Conservation (phyloP, 2,888 invertebrate species). For the Pterostichus niger region DNA sequence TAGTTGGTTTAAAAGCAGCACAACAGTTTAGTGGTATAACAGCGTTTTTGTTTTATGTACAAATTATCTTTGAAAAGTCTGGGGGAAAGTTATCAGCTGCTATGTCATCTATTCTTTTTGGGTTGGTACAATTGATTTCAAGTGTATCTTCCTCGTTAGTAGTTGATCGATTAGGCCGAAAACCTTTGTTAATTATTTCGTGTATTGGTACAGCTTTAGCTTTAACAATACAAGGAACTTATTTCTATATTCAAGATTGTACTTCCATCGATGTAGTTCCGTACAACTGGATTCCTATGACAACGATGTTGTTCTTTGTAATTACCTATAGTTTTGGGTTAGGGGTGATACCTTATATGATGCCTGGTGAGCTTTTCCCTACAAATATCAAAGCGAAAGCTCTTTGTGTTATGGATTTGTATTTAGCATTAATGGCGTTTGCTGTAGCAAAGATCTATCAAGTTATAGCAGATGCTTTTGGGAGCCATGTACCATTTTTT, state of each 20-base stretch:
- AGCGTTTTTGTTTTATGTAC: conserved; percentile 82
- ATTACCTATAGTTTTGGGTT: conserved; percentile 79
- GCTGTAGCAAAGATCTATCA: conserved; percentile 78
- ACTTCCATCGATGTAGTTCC: conserved; percentile 73
- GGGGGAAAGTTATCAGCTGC: conserved; percentile 75
- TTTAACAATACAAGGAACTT: conserved; percentile 75
- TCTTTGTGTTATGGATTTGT: conserved; percentile 79
- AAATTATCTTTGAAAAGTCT: conserved; percentile 77
- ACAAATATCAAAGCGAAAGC: conserved; percentile 80
- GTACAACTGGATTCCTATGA: conserved; percentile 76
- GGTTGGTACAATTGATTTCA: conserved; percentile 80
- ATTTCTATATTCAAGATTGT: conserved; percentile 76
- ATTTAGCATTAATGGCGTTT: conserved; percentile 78
- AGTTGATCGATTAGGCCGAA: conserved; percentile 80
- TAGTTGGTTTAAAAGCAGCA: conserved; percentile 80
- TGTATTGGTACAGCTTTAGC: conserved; percentile 76
- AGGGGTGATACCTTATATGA: conserved; percentile 78
- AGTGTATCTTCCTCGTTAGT: conserved; percentile 80
- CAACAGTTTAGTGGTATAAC: conserved; percentile 82
- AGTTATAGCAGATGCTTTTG: conserved; percentile 74
- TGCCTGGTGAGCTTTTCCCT: conserved; percentile 80
- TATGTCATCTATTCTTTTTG: conserved; percentile 73
- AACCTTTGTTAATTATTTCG: conserved; percentile 79
- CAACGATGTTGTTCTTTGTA: conserved; percentile 77
- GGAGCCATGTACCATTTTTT: conserved; percentile 77